Percentiles rank a stretch among this genome's conserved stretches.
Evolutionary conservation across 2,113 vertebrate species (phyloP).

Genomic region (Gymnogyps californianus): DNA sequence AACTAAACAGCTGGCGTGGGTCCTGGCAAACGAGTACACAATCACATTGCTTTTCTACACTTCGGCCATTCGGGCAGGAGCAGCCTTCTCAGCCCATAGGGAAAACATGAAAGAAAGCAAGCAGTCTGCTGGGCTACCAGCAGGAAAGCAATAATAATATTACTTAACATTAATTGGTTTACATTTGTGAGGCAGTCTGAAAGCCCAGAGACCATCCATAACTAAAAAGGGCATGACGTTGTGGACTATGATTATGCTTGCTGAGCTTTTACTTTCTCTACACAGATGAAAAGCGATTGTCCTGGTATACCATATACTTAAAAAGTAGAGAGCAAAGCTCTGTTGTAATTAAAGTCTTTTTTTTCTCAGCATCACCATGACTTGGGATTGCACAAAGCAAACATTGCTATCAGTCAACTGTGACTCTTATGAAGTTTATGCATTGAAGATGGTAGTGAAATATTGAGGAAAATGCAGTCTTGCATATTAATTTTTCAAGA

Average conservation of each 20-base stretch:
- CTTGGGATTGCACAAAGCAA: constrained; percentile 11
- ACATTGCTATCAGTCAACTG: neutral
- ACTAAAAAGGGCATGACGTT: neutral
- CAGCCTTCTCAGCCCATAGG: neutral
- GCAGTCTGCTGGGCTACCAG: constrained; percentile 18
- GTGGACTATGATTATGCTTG: neutral
- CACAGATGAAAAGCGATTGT: neutral
- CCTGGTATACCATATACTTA: neutral
- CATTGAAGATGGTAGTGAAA: neutral
- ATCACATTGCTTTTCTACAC: neutral
- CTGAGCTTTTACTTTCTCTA: neutral
- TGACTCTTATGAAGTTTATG: neutral
- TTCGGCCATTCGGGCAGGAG: neutral
- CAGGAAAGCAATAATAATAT: constrained; percentile 27
- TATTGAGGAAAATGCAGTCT: neutral
- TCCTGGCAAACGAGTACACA: neutral
- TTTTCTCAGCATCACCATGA: neutral
- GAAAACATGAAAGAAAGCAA: constrained; percentile 2
- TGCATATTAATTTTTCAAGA: neutral
- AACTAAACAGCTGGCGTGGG: constrained; percentile 34
- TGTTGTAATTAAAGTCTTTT: neutral
- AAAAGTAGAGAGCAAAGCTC: neutral
- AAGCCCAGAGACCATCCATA: neutral
- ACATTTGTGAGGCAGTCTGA: neutral
- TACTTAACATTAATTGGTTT: constrained; percentile 22